A percentile compares a stretch with the other conserved stretches of the same genome.
Conservation (phyloP, 1,140 invertebrate species). For the Zaprionus kolodkinae region DNA sequence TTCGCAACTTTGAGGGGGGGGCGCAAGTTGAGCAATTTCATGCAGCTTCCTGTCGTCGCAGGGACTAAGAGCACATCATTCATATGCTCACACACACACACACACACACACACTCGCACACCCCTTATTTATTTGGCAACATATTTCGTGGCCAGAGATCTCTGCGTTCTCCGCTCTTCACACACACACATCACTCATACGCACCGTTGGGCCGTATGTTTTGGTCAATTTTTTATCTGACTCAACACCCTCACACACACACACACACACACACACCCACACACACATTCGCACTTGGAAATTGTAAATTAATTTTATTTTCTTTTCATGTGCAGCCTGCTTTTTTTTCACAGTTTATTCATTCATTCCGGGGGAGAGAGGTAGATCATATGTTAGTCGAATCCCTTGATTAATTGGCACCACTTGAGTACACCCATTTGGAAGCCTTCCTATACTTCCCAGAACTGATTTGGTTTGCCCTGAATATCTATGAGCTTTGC, state of each 20-base stretch:
- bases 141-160: conserved; percentile 64
- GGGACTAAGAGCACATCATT: conserved; percentile 61
- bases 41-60: conserved; percentile 68
- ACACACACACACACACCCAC: conserved; percentile 14
- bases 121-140: conserved; percentile 71
- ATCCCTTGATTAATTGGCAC: conserved; percentile 58
- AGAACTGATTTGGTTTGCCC: conserved; percentile 53
- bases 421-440: conserved; percentile 17
- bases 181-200: conserved; percentile 51
- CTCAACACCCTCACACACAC: not conserved
- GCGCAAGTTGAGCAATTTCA: conserved; percentile 57
- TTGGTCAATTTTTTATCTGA: conserved; percentile 70
- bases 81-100: conserved; percentile 16
- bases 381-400: conserved; percentile 47
- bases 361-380: conserved; percentile 49
- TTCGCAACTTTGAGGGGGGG: conserved; percentile 35
- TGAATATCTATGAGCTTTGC: conserved; percentile 4
- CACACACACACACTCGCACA: conserved; percentile 16
- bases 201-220: conserved; percentile 72
- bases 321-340: conserved; percentile 46
- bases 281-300: conserved; percentile 62
- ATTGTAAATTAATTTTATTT: conserved; percentile 70
- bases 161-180: not conserved
- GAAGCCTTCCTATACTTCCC: not conserved
- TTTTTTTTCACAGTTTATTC: conserved; percentile 33